phyloP scores from a whole-genome alignment of 2,888 invertebrate genomes.

The Allolobophora icterica region DNA sequence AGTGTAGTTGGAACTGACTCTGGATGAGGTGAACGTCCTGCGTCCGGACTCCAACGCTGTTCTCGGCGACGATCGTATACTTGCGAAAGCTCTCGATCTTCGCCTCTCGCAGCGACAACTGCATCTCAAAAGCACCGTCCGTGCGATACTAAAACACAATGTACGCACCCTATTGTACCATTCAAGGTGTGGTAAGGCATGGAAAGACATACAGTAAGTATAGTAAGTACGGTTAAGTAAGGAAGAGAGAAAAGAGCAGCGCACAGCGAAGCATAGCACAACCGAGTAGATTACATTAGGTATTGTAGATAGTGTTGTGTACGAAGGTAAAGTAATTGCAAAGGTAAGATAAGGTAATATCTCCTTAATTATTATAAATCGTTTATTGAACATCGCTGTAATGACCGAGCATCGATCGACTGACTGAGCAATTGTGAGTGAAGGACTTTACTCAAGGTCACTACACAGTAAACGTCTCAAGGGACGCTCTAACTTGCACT shows the following conservation, averaged over 20 bases:
- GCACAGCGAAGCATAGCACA: too few relatives aligned
- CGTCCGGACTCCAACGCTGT: background rate
- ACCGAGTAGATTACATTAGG: too few relatives aligned
- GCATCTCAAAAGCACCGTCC: constrained; percentile 9
- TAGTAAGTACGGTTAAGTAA: background rate
- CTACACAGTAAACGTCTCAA: too few relatives aligned
- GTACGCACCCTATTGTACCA: background rate
- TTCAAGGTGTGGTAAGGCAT: background rate
- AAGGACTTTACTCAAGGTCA: too few relatives aligned
- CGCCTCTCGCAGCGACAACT: constrained; percentile 17
- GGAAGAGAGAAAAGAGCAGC: background rate
- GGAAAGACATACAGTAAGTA: background rate
- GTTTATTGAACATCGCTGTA: background rate
- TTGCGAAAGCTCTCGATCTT: constrained; percentile 21
- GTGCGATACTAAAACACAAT: constrained; percentile 1
- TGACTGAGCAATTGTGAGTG: too few relatives aligned
- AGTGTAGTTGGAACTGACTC: background rate
- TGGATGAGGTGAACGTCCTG: background rate
- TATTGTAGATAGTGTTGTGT: too few relatives aligned
- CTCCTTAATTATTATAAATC: background rate
- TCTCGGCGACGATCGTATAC: constrained; percentile 19
- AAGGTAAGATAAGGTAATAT: too few relatives aligned
- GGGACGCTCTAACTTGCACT: too few relatives aligned
- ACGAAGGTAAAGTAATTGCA: too few relatives aligned
- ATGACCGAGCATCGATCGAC: too few relatives aligned